Conservation (phyloP, 2,113 vertebrate genomes). For the Sinosuthora webbiana region DNA sequence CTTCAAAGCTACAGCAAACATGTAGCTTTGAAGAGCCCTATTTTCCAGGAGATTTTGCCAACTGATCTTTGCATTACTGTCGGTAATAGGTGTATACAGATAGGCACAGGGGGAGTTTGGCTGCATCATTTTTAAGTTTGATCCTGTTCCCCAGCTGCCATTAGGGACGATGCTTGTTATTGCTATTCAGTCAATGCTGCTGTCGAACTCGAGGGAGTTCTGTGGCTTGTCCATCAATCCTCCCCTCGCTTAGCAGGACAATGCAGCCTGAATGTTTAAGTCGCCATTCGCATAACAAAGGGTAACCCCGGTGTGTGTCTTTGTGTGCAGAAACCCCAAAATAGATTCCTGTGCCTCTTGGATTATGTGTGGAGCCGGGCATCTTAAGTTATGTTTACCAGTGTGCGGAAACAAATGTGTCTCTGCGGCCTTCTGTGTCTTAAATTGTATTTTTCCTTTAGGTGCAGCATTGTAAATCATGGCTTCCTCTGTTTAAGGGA, state of each 20-base stretch:
- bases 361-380: background rate
- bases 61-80: background rate
- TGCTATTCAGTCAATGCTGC: background rate
- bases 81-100: background rate
- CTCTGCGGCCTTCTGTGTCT: background rate
- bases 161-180: background rate
- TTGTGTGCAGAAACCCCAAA: background rate
- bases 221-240: conserved; percentile 20
- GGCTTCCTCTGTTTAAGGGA: background rate
- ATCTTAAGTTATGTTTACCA: background rate
- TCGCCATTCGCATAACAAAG: background rate
- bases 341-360: background rate
- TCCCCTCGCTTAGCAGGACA: background rate
- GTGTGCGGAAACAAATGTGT: background rate
- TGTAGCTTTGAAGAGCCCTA: background rate
- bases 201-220: background rate
- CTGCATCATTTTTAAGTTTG: background rate
- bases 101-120: accelerated
- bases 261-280: background rate
- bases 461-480: background rate
- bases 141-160: background rate
- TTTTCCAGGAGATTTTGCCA: background rate
- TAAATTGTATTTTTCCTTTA: background rate
- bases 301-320: background rate
- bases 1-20: background rate